Conservation (phyloP, 2,113 vertebrate genomes). For the Heterotis niloticus region DNA sequence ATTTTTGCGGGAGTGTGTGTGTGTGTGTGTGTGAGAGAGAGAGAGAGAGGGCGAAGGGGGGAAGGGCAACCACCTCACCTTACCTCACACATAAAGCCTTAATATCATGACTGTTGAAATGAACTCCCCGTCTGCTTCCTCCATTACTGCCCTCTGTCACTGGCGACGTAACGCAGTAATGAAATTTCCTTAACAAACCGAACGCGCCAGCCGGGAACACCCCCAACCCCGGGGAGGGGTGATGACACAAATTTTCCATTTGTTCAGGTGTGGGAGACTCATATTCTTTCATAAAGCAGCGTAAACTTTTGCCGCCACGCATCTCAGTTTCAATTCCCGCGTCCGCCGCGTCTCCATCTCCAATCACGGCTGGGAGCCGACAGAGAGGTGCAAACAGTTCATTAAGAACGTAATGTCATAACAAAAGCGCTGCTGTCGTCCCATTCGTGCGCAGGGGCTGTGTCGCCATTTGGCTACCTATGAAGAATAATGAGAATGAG, state of each 20-base stretch:
- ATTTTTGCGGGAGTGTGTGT: too few species aligned
- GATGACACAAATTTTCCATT: not conserved
- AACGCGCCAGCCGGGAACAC: not conserved
- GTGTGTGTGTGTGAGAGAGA: too few species aligned
- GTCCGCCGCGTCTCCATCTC: not conserved
- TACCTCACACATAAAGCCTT: not conserved
- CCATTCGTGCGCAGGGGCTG: slow-evolving; percentile 22
- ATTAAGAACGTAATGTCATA: too few species aligned
- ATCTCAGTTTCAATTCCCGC: not conserved
- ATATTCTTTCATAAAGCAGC: not conserved
- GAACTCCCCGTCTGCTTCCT: not conserved
- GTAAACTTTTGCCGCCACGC: not conserved
- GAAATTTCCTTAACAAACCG: slow-evolving; percentile 3
- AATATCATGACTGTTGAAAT: not conserved
- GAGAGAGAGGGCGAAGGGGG: too few species aligned
- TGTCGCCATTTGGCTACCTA: slow-evolving; percentile 18
- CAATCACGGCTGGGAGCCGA: not conserved
- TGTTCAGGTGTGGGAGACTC: not conserved
- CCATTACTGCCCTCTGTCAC: not conserved
- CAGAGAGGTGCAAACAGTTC: not conserved
- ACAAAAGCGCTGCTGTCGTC: not conserved
- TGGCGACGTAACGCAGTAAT: not conserved
- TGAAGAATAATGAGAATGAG: slow-evolving; percentile 22
- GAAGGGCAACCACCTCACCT: too few species aligned
- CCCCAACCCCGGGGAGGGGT: not conserved